phyloP scores from a whole-genome alignment of 2,113 vertebrate genomes.

The Nyctereutes procyonoides region DNA sequence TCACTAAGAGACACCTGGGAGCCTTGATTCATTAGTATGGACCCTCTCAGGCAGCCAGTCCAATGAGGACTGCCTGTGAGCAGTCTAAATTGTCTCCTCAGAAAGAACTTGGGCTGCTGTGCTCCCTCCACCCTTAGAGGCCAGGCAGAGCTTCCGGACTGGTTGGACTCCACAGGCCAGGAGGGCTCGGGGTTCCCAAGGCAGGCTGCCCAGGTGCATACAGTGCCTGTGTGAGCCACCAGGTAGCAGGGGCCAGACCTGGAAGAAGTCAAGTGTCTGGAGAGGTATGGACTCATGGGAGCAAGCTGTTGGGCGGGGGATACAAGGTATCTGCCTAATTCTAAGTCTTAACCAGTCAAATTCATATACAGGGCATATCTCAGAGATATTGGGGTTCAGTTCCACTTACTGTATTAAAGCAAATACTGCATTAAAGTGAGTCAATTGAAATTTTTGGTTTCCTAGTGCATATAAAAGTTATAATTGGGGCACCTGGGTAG shows the following conservation, averaged over 20 bases:
- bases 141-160: neutral
- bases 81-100: neutral
- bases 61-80: neutral
- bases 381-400: neutral
- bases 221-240: no score
- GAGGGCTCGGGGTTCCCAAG: neutral
- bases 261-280: neutral
- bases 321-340: neutral
- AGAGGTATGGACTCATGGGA: neutral
- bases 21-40: no score
- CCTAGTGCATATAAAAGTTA: neutral
- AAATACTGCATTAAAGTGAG: neutral
- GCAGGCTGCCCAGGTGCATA: neutral
- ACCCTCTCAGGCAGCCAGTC: neutral
- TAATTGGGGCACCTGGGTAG: neutral
- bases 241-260: neutral
- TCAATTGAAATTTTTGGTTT: neutral
- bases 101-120: neutral
- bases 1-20: neutral
- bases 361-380: neutral
- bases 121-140: neutral
- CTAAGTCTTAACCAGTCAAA: neutral
- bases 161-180: neutral
- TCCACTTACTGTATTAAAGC: neutral
- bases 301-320: neutral